phyloP scores from a whole-genome alignment of 2,888 invertebrate species.

The Tetragnatha montana region DNA sequence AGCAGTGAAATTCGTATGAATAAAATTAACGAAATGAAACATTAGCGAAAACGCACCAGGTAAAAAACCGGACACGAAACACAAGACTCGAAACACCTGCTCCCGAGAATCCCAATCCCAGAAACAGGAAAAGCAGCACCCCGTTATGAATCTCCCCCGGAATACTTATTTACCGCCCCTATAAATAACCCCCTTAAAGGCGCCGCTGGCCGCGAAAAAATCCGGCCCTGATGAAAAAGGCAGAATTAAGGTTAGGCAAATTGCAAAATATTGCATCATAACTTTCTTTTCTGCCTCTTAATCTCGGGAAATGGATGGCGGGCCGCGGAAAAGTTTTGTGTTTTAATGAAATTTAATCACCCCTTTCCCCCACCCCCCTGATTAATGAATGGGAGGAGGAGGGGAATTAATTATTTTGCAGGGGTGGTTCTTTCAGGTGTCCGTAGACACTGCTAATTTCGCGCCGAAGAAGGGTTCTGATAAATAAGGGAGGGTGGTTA shows the following conservation, averaged over 20 bases:
- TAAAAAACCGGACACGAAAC: background rate
- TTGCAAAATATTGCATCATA: slow-evolving; percentile 68
- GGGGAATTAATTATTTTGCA: slow-evolving; percentile 62
- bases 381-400: slow-evolving; percentile 42
- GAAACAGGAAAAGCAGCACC: background rate
- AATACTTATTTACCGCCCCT: background rate
- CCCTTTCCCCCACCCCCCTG: slow-evolving; percentile 35
- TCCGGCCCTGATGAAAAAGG: slow-evolving; percentile 43
- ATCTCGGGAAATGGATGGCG: slow-evolving; percentile 61
- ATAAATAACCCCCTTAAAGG: background rate
- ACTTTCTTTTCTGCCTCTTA: slow-evolving; percentile 67
- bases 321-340: slow-evolving; percentile 64
- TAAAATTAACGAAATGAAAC: background rate
- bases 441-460: slow-evolving; percentile 56
- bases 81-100: background rate
- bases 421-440: slow-evolving; percentile 62
- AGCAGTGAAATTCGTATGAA: background rate
- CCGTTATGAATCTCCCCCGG: background rate
- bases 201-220: background rate
- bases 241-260: slow-evolving; percentile 56
- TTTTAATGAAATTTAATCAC: slow-evolving; percentile 70
- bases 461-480: slow-evolving; percentile 36
- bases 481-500: slow-evolving; percentile 23
- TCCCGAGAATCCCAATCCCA: background rate
- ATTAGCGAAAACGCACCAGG: background rate